Base-by-base conservation (phyloP, 2,113 vertebrate species). In the Myiopsitta monachus region DNA sequence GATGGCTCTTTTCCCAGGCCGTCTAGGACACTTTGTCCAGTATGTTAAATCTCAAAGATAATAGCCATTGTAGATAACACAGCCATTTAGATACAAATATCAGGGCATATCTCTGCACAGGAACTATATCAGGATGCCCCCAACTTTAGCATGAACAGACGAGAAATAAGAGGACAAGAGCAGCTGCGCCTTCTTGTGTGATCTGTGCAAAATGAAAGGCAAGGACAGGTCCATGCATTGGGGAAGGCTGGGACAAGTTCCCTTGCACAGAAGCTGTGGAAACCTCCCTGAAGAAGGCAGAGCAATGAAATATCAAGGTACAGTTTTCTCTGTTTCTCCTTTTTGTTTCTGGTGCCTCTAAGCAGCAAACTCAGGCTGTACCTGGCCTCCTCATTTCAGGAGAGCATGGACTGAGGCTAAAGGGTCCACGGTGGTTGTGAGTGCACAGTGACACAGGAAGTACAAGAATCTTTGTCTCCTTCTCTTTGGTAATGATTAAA, bases 1-100 rank as follows among this genome's bases (percentile, higher is more conserved):
- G 24, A 57, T 95, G 94, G 91, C 94, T 95, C 57, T 82, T 79
- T 79, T 91, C 77, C 94, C 77, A 92, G 80, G 52, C 21, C 38
- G 74, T 38, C 30, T 82, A 87, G 95, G 87, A 84, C 91, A 87
- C 89, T 82, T 75, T 89, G 95, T 94, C 69, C 89, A 51, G 64
- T 17, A 7, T 39, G 69, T 51, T 91, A 68, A 69, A 82, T 61
- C 76, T 68, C 61, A 92, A 91, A 95, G 92, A 94, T 89, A 92
- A 66, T 73, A 64, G 51, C 26, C 30, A 43, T 68, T 76, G 52
- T 18, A 88, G 83, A 94, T 94, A 92, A 91, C 61, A 63, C 1
- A 2, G 17, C 33, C 57, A 73, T 52, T 92, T 68, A 69, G 52
- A 76, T 76, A 82, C 39, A 89, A 89, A 61, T 87, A 82, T 5